Evolutionary conservation across 1,140 invertebrate species (phyloP).

Genomic region (Drosophila ambigua): DNA sequence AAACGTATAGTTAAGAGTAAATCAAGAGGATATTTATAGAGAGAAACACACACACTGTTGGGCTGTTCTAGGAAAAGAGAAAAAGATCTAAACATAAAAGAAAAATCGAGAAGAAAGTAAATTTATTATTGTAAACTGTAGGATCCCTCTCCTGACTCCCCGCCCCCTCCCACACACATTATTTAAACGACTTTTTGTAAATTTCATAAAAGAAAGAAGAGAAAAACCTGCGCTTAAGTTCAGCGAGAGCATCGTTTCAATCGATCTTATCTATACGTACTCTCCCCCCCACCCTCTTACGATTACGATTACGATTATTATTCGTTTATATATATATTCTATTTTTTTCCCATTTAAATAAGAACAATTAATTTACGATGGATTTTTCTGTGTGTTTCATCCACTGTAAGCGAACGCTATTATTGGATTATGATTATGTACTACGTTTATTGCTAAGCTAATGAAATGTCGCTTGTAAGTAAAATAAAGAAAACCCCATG

Average conservation of each 20-base stretch:
- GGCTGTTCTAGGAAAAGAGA: conserved; percentile 77
- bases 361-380: conserved; percentile 61
- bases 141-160: not conserved
- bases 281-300: not conserved
- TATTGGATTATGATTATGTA: conserved; percentile 34
- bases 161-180: conserved; percentile 20
- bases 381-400: conserved; percentile 43
- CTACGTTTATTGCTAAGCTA: conserved; percentile 30
- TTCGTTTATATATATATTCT: conserved; percentile 13
- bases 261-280: conserved; percentile 30
- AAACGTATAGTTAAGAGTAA: conserved; percentile 39
- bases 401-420: conserved; percentile 22
- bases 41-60: conserved; percentile 66
- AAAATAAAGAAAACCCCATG: conserved; percentile 25
- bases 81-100: conserved; percentile 33
- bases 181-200: conserved; percentile 70
- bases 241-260: conserved; percentile 46
- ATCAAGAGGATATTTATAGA: conserved; percentile 18
- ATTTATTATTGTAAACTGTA: conserved; percentile 48
- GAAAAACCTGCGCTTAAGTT: conserved; percentile 25
- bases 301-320: conserved; percentile 40
- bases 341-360: conserved; percentile 58
- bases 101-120: conserved; percentile 37
- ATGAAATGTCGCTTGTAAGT: conserved; percentile 30
- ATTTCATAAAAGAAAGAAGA: conserved; percentile 62